Conservation (phyloP, 1,140 invertebrate species). For the Drosophila carrolli region DNA sequence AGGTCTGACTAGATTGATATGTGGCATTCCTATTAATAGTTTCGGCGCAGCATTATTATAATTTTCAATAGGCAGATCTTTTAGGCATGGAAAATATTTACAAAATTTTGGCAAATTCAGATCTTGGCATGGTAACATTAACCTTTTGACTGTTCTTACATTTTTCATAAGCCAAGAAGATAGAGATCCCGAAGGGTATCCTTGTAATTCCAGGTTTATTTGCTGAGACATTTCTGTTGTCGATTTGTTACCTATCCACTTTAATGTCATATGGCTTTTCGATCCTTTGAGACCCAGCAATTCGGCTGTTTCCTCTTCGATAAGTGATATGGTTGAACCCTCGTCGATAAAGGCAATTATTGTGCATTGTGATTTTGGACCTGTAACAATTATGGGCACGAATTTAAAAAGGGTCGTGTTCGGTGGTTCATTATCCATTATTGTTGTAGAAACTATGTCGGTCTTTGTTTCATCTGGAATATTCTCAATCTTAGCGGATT, state of each 20-base stretch:
- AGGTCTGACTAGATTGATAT: not conserved
- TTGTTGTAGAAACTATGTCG: not conserved
- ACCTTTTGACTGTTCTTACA: not conserved
- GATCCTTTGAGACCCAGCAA: not conserved
- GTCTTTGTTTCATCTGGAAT: not conserved
- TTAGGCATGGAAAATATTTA: not conserved
- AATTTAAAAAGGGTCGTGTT: not conserved
- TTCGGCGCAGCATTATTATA: not conserved
- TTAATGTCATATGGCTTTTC: not conserved
- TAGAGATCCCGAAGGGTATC: not conserved
- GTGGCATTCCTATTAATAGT: not conserved
- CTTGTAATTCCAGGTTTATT: not conserved
- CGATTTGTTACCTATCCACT: not conserved
- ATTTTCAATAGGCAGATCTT: not conserved
- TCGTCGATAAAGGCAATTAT: slow-evolving; percentile 1
- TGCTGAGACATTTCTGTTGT: not conserved
- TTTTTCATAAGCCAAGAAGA: not conserved
- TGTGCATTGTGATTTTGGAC: not conserved
- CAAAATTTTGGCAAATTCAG: not conserved
- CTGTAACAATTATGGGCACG: not conserved
- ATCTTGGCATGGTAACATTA: not conserved
- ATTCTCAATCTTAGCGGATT: not conserved
- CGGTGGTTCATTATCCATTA: not conserved
- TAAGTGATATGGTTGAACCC: not conserved
- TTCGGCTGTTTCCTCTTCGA: not conserved